Base-by-base conservation (phyloP, 2,888 invertebrate genomes). In the Troides oblongomaculatus region DNA sequence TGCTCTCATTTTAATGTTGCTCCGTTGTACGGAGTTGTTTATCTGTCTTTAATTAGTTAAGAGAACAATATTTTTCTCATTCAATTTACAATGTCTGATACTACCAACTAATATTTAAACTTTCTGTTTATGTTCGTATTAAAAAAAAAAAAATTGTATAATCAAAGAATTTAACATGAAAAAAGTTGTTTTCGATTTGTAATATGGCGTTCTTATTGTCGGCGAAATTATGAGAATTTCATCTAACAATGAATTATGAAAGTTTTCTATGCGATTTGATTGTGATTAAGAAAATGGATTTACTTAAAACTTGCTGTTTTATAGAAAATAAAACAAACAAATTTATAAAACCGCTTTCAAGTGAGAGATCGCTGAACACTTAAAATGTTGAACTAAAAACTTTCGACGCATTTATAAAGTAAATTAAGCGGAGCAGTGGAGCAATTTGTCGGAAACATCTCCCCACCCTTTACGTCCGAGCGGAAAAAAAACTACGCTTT, bases 401-500 rank as follows among this genome's bases (percentile, higher is more conserved):
- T 83, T 86, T 82, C 79, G 81, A 83, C 83, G 81, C 84, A 85
- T 86, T 87, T 86, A 84, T 87, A 82, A 88, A 86, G 82, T 85
- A 84, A 87, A 87, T 89, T 84, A 88, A 85, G 80, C 83, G 83
- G 84, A 79, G 78, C 83, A 81, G 79, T 77, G 76, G 77, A 83
- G 82, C 79, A 85, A 89, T 89, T 89, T 88, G 84, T 85, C 81
- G 81, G 82, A 81, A 84, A 78, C 79, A 83, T 80, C 77, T 75
- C 78, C 75, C 79, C 80, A 82, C 84, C 82, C 83, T 79, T 84
- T 84, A 77, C 77, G 78, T 81, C 75, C 78, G 79, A 80, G 78
- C 75, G 81, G 81, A 83, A 84, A 85, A 30, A 82, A 70, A 67
- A 66, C 62, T 79, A 81, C 78, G 78, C 72, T 79, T 78, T 79